A percentile compares a stretch with the other conserved stretches of the same genome.
phyloP scores from a whole-genome alignment of 1,140 invertebrate genomes.

The Rhysida immarginata region DNA sequence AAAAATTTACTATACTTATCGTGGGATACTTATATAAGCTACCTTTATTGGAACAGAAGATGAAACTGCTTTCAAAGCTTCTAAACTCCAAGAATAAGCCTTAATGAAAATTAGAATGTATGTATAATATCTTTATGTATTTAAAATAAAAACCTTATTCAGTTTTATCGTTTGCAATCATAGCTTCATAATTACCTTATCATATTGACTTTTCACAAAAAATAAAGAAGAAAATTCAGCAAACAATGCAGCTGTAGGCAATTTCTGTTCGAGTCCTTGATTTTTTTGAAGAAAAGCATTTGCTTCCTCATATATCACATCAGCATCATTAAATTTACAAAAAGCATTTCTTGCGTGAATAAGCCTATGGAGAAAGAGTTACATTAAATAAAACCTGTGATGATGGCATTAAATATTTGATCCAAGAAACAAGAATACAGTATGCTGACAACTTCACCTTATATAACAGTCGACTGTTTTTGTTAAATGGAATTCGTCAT shows the following conservation, averaged over 20 bases:
- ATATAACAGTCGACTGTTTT: constrained; percentile 27
- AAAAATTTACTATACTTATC: no score
- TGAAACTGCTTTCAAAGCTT: constrained; percentile 49
- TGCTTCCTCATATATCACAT: constrained; percentile 44
- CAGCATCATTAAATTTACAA: constrained; percentile 54
- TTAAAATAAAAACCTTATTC: no score
- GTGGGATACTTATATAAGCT: neutral
- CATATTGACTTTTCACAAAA: constrained; percentile 67
- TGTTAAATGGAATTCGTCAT: constrained; percentile 15
- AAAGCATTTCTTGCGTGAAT: constrained; percentile 62
- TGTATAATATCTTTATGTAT: neutral
- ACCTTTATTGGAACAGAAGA: constrained; percentile 24
- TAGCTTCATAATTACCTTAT: no score
- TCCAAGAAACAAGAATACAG: no score
- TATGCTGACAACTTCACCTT: constrained; percentile 18
- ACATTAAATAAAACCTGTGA: no score
- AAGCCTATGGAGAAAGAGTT: constrained; percentile 41
- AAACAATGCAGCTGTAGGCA: constrained; percentile 52
- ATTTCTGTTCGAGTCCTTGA: constrained; percentile 27
- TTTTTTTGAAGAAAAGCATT: constrained; percentile 38
- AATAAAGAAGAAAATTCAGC: constrained; percentile 60
- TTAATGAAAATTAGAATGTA: constrained; percentile 21
- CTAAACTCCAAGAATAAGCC: constrained; percentile 47
- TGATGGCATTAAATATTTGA: no score
- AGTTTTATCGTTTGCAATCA: no score